Conservation (phyloP, 1,140 invertebrate species). For the Physella acuta region DNA sequence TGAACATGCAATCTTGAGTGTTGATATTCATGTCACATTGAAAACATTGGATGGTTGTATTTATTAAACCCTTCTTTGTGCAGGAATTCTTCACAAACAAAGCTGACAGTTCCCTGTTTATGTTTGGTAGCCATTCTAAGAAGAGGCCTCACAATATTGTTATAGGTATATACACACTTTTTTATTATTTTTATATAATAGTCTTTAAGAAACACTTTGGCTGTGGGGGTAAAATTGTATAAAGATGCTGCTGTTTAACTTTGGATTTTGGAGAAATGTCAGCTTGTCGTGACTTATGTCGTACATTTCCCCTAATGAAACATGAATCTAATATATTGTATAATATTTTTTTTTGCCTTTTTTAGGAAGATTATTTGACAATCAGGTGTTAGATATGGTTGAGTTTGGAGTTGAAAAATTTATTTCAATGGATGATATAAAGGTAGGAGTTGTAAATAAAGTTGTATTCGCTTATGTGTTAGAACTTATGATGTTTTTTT, state of each 20-base stretch:
- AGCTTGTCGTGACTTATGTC: too few species aligned
- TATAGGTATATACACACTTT: constrained; percentile 75
- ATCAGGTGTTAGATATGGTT: constrained; percentile 90
- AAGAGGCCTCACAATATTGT: constrained; percentile 92
- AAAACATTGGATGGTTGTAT: not conserved
- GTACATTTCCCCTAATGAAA: too few species aligned
- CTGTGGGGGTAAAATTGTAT: too few species aligned
- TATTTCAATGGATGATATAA: constrained; percentile 76
- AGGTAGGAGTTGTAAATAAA: constrained; percentile 54
- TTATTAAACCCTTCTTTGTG: too few species aligned
- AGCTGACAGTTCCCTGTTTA: constrained; percentile 85
- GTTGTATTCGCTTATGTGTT: not conserved
- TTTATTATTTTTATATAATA: too few species aligned
- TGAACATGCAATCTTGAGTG: too few species aligned
- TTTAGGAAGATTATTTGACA: constrained; percentile 80
- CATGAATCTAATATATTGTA: too few species aligned
- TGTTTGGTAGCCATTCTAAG: constrained; percentile 80
- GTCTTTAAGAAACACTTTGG: too few species aligned
- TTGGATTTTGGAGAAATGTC: too few species aligned
- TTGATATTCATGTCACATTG: not conserved
- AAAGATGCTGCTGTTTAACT: too few species aligned
- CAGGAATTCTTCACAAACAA: constrained; percentile 86
- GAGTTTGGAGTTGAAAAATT: constrained; percentile 89
- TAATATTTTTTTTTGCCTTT: too few species aligned
- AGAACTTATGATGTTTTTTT: too few species aligned